phyloP scores from a whole-genome alignment of 2,888 invertebrate species.

The Xestia sexstrigata region DNA sequence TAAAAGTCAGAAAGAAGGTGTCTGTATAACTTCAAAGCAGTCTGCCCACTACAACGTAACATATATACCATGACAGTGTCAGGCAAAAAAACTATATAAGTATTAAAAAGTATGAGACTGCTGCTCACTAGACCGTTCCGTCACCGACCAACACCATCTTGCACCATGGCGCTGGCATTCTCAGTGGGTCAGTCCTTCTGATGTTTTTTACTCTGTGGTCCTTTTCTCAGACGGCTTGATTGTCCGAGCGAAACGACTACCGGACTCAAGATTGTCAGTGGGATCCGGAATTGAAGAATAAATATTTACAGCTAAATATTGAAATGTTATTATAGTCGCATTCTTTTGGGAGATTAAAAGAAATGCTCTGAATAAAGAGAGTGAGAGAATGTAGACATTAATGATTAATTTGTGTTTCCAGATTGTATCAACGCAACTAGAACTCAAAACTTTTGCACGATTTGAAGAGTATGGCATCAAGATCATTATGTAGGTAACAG shows the following conservation, averaged over 20 bases:
- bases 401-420: neutral
- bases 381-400: neutral
- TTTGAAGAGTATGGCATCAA: neutral
- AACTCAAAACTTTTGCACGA: neutral
- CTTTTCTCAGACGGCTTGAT: slow-evolving; percentile 53
- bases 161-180: too few species aligned
- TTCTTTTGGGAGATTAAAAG: slow-evolving; percentile 26
- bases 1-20: neutral
- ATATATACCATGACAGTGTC: neutral
- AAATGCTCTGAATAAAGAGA: slow-evolving; percentile 3
- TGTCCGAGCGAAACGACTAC: slow-evolving; percentile 51
- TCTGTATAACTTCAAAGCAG: neutral
- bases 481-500: neutral
- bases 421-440: neutral
- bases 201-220: neutral
- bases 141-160: neutral
- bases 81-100: neutral
- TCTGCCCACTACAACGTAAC: neutral
- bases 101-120: neutral
- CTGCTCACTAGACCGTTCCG: neutral
- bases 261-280: slow-evolving; percentile 52
- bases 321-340: slow-evolving; percentile 39
- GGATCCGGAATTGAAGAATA: slow-evolving; percentile 41
- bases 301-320: slow-evolving; percentile 47
- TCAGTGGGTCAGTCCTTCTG: slow-evolving; percentile 15